Evolutionary conservation across 2,113 vertebrate species (phyloP), one percentile per base, ranked within the genome.

Genomic region (Anhinga rufa): DNA sequence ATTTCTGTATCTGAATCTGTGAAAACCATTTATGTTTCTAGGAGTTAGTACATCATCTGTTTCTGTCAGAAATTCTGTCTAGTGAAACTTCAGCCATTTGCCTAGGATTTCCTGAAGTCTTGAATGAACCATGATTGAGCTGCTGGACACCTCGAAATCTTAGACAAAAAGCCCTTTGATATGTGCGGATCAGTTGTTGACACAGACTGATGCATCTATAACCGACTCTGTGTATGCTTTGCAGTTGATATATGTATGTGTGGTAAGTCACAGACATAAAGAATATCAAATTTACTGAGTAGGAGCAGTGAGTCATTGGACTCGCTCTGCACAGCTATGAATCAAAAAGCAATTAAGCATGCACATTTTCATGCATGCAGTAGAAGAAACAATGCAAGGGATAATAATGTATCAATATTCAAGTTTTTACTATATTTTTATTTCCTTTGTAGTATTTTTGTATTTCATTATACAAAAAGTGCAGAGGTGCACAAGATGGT

Each of bases 131-230:
- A 25, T 18, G 29, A 36, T 14, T 77, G 14, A 25, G 9, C 38
- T 70, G 38, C 29, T 72, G 52, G n/a, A 40, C 24, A n/a, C 4
- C 10, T 52, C 60, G 26, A 61, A 22, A 26, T 82, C 64, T 77
- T 60, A 38, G 19, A 28, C 28, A 66, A 36, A 52, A 15, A 71
- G 14, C 3, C 29, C 36, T 4, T 49, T 0, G 0, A 8, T 58
- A 54, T 9, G 9, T 12, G 12, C 42, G 18, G 19, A 34, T 36
- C 18, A 21, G 25, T 85, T 93, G 84, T 51, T 78, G 26, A 42
- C 8, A 14, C 14, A 76, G 28, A 66, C 36, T 7, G 29, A 38
- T 57, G 34, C 2, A n/a, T 44, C 31, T 57, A 2, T 72, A 22
- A 72, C 10, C 48, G 55, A 21, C 4, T 54, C 19, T 17, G 10